Evolutionary conservation across 2,113 vertebrate genomes (phyloP).

Genomic region (Blennius ocellaris): DNA sequence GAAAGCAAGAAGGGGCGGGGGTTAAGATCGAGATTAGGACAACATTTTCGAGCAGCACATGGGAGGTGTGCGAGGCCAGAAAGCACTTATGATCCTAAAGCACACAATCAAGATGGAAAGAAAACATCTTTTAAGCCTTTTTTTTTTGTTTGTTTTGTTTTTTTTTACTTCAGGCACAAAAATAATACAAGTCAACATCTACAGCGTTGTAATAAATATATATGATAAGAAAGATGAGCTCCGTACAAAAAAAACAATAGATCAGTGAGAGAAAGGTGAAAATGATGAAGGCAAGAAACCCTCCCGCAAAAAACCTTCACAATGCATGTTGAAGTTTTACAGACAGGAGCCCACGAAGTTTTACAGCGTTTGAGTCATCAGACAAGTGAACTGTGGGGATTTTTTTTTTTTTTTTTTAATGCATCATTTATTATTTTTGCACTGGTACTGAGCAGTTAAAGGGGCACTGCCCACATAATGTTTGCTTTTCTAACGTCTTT

Average conservation of each 20-base stretch:
- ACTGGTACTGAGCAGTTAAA: no score
- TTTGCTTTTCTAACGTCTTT: no score
- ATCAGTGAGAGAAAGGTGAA: slow-evolving; percentile 19
- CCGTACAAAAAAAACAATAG: slow-evolving; percentile 6
- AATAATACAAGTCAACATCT: slow-evolving; percentile 67
- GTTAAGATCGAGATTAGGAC: neutral
- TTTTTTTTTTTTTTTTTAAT: neutral
- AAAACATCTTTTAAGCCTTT: slow-evolving; percentile 66
- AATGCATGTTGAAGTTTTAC: neutral
- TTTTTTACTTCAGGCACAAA: slow-evolving; percentile 79
- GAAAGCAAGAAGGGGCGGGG: neutral
- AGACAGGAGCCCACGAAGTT: slow-evolving; percentile 17
- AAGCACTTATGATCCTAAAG: slow-evolving; percentile 80
- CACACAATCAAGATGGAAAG: slow-evolving; percentile 64
- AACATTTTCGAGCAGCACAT: slow-evolving; percentile 80
- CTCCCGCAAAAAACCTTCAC: slow-evolving; percentile 18
- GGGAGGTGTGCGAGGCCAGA: slow-evolving; percentile 78
- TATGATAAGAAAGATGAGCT: slow-evolving; percentile 37
- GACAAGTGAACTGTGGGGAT: neutral
- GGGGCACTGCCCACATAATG: no score
- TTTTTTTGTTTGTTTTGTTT: slow-evolving; percentile 80
- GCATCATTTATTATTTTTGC: no score
- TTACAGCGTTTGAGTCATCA: slow-evolving; percentile 11
- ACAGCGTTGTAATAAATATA: slow-evolving; percentile 51
- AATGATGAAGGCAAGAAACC: slow-evolving; percentile 30